Base-by-base conservation (phyloP, 1,140 invertebrate species). In the Condylostylus longicornis region DNA sequence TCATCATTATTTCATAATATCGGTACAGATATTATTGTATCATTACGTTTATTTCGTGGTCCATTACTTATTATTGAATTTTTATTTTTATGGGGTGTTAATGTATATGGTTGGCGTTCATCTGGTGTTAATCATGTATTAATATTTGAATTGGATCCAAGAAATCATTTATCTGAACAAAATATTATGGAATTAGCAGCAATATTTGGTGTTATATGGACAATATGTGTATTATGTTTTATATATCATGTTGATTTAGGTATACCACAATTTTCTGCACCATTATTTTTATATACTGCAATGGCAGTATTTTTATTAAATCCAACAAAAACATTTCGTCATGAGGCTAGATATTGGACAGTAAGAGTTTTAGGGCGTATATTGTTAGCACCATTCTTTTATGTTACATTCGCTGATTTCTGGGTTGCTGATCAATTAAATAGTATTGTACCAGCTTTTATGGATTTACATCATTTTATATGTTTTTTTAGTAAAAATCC, bases 361-460 rank as follows among this genome's bases (percentile, higher is more conserved):
- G 33, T 69, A 13, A 51, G 60, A 18, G 55, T 68, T 2, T 54
- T 66, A 23, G 53, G 76, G 45, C 71, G 88, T 25, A 82, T 94
- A 19, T 46, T 96, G 28, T 75, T 82, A 35, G 86, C 94, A 1
- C 95, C 95, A 20, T 95, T 98, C 51, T 83, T 85, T 44, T 86
- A 85, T 53, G 95, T 99, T 2, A 79, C 83, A 33, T 99, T 99
- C 66, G 91, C 95, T 15, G 95, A 99, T 64, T 99, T 99, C 71
- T 99, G 95, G 95, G 71, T 99, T 44, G 95, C 91, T 12, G 96
- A 99, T 67, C 96, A 99, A 61, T 68, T 98, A 43, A 98, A 96
- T 55, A 95, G 89, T 47, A 71, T 98, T 35, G 80, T 79, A 1
- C 80, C 80, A 1, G 81, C 86, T 6, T 77, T 99, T 43, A 64